Base-by-base conservation (phyloP, 2,797 vertebrate species). In the Danionella dracula region DNA sequence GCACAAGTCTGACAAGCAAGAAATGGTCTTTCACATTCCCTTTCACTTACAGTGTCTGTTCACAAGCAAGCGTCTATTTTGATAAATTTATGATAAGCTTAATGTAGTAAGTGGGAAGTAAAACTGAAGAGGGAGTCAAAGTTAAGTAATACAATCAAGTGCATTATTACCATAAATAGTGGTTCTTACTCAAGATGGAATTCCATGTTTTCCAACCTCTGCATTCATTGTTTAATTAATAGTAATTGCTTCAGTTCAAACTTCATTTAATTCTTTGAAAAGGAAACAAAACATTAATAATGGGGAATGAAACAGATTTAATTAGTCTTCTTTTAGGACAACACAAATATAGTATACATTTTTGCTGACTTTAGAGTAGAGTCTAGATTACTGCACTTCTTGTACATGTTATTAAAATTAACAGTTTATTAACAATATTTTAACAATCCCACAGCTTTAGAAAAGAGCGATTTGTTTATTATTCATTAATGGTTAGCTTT, bases 21-120 rank as follows among this genome's bases (percentile, higher is more conserved):
- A 83, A 87, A 90, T 79, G 51, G 88, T 87, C 79, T 77, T 81
- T 85, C 74, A 60, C 76, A 79, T 78, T 60, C 63, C 81, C 81
- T 66, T 66, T 57, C 53, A 49, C 53, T 57, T 81, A 73, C 55
- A 59, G 57, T 23, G 27, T 48, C 44, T 70, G 13, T 65, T 63
- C 4, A 10, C 54, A 29, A 61, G 15, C 48, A 16, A 65, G 40
- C 37, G 48, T 65, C 64, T 71, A 48, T 68, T 72, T 66, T 60
- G 42, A 70, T 66, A 46, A 67, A 55, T 55, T 59, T 71, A 72
- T 31, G 10, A 48, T 71, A 69, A 68, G 27, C 20, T 46, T 31
- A 60, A 64, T 49, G 54, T 13, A 34, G 60, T 41, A 34, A 60
- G 13, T 13, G 41, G 60, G 41, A 34, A 60, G 13, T 3, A 34